Evolutionary conservation across 2,113 vertebrate species (phyloP).

Genomic region (Gyps fulvus): DNA sequence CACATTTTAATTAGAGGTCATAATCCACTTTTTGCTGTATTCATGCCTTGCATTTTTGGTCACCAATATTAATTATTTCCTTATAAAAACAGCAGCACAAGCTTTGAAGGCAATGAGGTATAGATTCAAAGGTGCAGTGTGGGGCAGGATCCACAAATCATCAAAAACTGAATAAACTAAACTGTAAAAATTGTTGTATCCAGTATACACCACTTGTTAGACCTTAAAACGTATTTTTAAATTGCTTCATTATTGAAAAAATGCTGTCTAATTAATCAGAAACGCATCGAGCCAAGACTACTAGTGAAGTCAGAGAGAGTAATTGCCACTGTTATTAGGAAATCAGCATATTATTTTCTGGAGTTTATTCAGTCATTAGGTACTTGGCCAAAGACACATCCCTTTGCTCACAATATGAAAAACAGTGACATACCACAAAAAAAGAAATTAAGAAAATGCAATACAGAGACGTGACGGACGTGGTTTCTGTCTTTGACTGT

Average conservation of each 20-base stretch:
- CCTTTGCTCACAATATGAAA: not conserved
- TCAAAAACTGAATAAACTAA: not conserved
- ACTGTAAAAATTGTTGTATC: not conserved
- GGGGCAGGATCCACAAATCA: not conserved
- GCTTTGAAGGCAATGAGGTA: not conserved
- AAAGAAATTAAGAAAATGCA: not conserved
- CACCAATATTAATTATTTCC: not conserved
- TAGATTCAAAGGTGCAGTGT: not conserved
- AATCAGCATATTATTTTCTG: not conserved
- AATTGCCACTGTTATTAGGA: not conserved
- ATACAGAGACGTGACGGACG: fast-evolving
- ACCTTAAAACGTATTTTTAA: not conserved
- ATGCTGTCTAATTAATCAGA: slow-evolving; percentile 13
- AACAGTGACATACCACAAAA: fast-evolving
- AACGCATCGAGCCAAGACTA: not conserved
- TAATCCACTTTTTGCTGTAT: not conserved
- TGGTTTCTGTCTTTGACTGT: not conserved
- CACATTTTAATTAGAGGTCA: not conserved
- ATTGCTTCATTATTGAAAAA: slow-evolving; percentile 28
- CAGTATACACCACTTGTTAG: not conserved
- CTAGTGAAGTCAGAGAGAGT: not conserved
- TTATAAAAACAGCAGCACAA: not conserved
- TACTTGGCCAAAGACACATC: not conserved
- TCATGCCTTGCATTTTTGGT: not conserved
- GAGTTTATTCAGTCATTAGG: not conserved